Percentiles rank a stretch among this genome's conserved stretches.
phyloP scores from a whole-genome alignment of 2,113 vertebrate species.

The Myrmophylax atrothorax region DNA sequence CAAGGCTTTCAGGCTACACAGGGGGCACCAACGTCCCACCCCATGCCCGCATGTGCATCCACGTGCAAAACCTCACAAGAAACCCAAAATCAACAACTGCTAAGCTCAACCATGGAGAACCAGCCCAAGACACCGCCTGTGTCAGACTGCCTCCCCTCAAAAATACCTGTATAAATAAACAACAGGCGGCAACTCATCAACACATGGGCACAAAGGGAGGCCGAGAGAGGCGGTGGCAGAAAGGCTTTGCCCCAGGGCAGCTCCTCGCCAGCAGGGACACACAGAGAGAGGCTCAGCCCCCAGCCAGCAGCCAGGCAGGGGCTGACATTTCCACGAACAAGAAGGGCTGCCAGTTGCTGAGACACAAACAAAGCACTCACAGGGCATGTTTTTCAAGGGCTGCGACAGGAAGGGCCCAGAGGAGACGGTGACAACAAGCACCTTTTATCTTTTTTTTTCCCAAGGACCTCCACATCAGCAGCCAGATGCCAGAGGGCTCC shows the following conservation, averaged over 20 bases:
- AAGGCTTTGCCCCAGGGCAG: conserved; percentile 52
- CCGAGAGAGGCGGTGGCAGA: conserved; percentile 13
- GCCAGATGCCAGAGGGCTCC: background rate
- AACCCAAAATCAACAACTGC: conserved; percentile 16
- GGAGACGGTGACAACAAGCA: background rate
- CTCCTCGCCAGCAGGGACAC: conserved; percentile 1
- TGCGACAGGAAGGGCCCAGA: background rate
- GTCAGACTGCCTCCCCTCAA: background rate
- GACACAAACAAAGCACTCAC: conserved; percentile 54
- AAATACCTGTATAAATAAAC: background rate
- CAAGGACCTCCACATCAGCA: background rate
- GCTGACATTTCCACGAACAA: conserved; percentile 65
- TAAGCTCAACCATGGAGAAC: conserved; percentile 5
- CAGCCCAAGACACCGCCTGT: background rate
- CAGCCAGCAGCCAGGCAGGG: conserved; percentile 55
- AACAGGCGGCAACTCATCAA: background rate
- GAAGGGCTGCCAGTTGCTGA: conserved; percentile 49
- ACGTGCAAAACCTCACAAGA: background rate
- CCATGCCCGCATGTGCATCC: background rate
- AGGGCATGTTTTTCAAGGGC: conserved; percentile 39
- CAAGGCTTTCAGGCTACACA: background rate
- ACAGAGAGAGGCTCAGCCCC: background rate
- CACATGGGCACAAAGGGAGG: background rate
- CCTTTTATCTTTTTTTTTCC: background rate
- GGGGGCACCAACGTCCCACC: background rate